A percentile compares a stretch with the other conserved stretches of the same genome.
These are phyloP conservation scores for Drosophila maculinotata DNA, from an alignment of 2,888 invertebrate species.

Conservation along the genomic window DNA sequence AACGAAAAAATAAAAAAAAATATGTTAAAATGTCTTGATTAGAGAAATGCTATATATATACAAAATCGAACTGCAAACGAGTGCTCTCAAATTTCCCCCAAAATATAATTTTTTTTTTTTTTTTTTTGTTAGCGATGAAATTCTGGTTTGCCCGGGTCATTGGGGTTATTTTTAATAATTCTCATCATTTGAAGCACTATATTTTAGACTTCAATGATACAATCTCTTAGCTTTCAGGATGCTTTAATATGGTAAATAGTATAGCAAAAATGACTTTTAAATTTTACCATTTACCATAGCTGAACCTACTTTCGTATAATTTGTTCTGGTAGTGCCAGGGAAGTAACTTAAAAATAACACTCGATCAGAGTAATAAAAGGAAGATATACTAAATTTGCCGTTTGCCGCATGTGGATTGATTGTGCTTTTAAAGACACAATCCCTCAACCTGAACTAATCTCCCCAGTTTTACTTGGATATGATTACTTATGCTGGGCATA, in stretches of 20 bases:
- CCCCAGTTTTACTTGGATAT: slow-evolving; percentile 3
- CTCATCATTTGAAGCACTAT: background rate
- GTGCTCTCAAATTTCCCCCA: background rate
- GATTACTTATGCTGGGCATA: slow-evolving; percentile 3
- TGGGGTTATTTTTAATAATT: too few species aligned
- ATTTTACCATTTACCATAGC: background rate
- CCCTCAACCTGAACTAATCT: slow-evolving; percentile 13
- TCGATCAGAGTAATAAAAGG: slow-evolving; percentile 8
- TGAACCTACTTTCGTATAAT: background rate
- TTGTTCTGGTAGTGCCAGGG: background rate
- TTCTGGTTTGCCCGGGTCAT: too few species aligned
- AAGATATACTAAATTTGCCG: background rate
- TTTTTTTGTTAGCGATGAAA: too few species aligned
- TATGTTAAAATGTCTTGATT: slow-evolving; percentile 2
- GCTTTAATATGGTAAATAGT: background rate
- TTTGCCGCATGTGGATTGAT: slow-evolving; percentile 9
- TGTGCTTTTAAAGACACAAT: slow-evolving; percentile 36
- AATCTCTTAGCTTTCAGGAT: background rate
- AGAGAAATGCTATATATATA: slow-evolving; percentile 57
- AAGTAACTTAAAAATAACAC: slow-evolving; percentile 3
- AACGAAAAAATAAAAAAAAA: slow-evolving; percentile 10
- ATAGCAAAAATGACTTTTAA: background rate
- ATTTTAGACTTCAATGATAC: background rate
- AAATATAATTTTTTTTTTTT: background rate
- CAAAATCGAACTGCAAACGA: slow-evolving; percentile 14